phyloP scores from a whole-genome alignment of 2,888 invertebrate genomes.

The Tortricodes alternella region DNA sequence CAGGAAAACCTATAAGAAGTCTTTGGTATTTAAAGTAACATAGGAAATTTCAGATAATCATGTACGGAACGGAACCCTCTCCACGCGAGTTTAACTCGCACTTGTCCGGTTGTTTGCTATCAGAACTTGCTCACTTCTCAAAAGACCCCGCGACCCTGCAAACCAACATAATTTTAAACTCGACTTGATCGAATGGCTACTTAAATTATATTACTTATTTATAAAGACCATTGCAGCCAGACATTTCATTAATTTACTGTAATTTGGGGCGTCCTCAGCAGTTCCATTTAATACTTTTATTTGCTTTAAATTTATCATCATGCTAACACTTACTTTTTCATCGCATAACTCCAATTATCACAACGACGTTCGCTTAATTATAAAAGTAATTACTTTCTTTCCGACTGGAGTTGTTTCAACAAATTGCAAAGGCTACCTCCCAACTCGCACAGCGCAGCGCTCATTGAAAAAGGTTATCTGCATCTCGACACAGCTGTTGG shows the following conservation, averaged over 20 bases:
- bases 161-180: background rate
- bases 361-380: conserved; percentile 62
- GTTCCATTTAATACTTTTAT: conserved; percentile 42
- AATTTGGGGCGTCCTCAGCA: conserved; percentile 11
- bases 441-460: conserved; percentile 25
- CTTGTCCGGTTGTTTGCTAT: too few relatives aligned
- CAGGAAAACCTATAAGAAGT: too few relatives aligned
- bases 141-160: too few relatives aligned
- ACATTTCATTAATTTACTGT: conserved; percentile 20
- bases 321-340: conserved; percentile 63
- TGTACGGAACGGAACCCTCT: too few relatives aligned
- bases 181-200: background rate
- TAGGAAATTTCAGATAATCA: too few relatives aligned
- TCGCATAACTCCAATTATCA: conserved; percentile 57
- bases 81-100: too few relatives aligned
- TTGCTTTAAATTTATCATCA: conserved; percentile 65
- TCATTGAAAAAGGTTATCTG: conserved; percentile 35
- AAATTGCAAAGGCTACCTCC: conserved; percentile 32
- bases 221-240: background rate
- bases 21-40: too few relatives aligned
- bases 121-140: too few relatives aligned
- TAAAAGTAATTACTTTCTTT: conserved; percentile 62
- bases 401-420: conserved; percentile 35
- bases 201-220: too few relatives aligned
- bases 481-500: conserved; percentile 16